These are phyloP conservation scores for Empis livida DNA, from an alignment of 2,888 invertebrate genomes.

Conservation along the genomic window DNA sequence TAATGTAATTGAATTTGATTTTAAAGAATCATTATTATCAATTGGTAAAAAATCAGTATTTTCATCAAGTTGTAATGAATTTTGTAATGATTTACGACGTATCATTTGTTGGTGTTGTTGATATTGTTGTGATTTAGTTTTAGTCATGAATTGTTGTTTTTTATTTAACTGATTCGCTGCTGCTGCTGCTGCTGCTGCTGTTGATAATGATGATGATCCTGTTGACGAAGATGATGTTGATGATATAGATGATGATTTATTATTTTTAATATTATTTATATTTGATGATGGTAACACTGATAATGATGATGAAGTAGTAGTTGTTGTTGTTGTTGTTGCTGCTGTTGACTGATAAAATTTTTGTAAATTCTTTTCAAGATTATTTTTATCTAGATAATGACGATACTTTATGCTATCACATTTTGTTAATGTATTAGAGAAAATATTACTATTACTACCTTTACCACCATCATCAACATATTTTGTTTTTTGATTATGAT, in stretches of 20 bases:
- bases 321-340: slow-evolving; percentile 9
- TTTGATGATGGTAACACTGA: slow-evolving; percentile 9
- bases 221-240: slow-evolving; percentile 4
- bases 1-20: too few species aligned
- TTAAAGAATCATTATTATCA: too few species aligned
- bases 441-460: too few species aligned
- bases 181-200: slow-evolving; percentile 1
- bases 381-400: background rate
- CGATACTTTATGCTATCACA: background rate
- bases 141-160: slow-evolving; percentile 13
- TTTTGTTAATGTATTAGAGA: slow-evolving; percentile 1
- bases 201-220: slow-evolving; percentile 3
- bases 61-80: background rate
- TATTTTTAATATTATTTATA: too few species aligned
- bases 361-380: slow-evolving; percentile 23
- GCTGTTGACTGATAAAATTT: slow-evolving; percentile 27
- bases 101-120: slow-evolving; percentile 5
- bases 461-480: too few species aligned
- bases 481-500: background rate
- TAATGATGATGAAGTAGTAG: slow-evolving; percentile 11
- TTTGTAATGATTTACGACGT: background rate
- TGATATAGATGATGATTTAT: background rate
- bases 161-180: slow-evolving; percentile 3
- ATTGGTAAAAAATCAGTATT: background rate
- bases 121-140: background rate